These are phyloP conservation scores for Mormyrops boulengeri DNA, from an alignment of 2,797 vertebrate species.

Conservation along the genomic window DNA sequence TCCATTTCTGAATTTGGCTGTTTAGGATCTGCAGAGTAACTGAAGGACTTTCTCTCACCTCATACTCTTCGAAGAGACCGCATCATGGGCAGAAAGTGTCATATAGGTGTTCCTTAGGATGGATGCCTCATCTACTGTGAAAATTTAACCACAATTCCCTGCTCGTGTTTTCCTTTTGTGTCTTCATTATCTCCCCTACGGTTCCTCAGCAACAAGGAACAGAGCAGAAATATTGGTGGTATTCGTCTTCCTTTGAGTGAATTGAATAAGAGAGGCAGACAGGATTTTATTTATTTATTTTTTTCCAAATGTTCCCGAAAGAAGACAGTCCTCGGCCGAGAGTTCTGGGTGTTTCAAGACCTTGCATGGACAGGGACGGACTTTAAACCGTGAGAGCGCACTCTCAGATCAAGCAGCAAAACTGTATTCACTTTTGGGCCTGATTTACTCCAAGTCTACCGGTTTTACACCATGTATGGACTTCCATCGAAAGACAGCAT, in stretches of 20 bases:
- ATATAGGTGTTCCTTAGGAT: background rate
- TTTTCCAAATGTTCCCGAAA: background rate
- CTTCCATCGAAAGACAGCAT: background rate
- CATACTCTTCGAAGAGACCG: background rate
- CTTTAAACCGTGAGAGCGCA: background rate
- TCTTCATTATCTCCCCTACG: background rate
- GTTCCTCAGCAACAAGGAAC: background rate
- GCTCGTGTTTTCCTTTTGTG: background rate
- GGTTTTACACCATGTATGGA: background rate
- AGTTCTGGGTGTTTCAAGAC: background rate
- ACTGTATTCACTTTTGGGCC: background rate
- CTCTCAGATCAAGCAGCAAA: background rate
- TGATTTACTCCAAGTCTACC: background rate
- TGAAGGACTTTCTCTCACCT: background rate
- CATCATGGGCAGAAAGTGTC: background rate
- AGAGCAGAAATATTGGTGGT: background rate
- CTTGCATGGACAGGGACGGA: background rate
- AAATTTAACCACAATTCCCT: background rate
- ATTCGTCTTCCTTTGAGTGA: background rate
- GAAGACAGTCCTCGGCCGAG: background rate
- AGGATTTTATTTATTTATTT: background rate
- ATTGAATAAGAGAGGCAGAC: background rate
- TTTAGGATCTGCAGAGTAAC: background rate
- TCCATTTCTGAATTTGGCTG: background rate
- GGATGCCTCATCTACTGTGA: slow-evolving; percentile 4